phyloP scores from a whole-genome alignment of 2,888 invertebrate species.

The Isoperla grammatica region DNA sequence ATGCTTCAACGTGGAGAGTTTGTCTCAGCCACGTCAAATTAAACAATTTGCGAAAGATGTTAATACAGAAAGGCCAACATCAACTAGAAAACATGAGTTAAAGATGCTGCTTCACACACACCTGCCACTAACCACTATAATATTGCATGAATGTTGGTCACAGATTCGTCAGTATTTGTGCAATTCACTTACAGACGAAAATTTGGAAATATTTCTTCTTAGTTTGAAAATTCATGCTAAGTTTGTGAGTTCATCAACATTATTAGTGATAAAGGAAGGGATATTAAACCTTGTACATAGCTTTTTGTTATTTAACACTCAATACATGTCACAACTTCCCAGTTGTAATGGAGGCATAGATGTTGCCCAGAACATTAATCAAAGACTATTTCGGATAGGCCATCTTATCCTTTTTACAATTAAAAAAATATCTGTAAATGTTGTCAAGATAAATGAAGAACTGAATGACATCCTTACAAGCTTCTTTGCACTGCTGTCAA shows the following conservation, averaged over 20 bases:
- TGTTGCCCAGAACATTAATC: conserved; percentile 7
- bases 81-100: conserved; percentile 16
- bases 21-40: background rate
- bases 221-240: conserved; percentile 26
- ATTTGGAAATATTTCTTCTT: conserved; percentile 20
- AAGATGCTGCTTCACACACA: conserved; percentile 9
- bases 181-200: conserved; percentile 13
- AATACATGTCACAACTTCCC: conserved; percentile 10
- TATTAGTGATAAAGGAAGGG: conserved; percentile 23
- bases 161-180: conserved; percentile 12
- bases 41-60: conserved; percentile 10
- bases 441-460: conserved; percentile 23
- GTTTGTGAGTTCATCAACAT: conserved; percentile 18
- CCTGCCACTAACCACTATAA: conserved; percentile 3
- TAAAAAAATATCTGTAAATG: conserved; percentile 22
- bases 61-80: background rate
- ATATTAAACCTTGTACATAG: conserved; percentile 23
- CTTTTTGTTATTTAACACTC: conserved; percentile 14
- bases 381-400: conserved; percentile 13
- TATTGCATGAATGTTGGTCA: conserved; percentile 13
- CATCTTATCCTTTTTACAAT: conserved; percentile 21
- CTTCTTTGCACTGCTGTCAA: conserved; percentile 21
- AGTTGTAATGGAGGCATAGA: conserved; percentile 15
- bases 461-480: conserved; percentile 20
- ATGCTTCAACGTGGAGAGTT: background rate